phyloP scores from a whole-genome alignment of 2,888 invertebrate species.

The Syrista parreyssii region DNA sequence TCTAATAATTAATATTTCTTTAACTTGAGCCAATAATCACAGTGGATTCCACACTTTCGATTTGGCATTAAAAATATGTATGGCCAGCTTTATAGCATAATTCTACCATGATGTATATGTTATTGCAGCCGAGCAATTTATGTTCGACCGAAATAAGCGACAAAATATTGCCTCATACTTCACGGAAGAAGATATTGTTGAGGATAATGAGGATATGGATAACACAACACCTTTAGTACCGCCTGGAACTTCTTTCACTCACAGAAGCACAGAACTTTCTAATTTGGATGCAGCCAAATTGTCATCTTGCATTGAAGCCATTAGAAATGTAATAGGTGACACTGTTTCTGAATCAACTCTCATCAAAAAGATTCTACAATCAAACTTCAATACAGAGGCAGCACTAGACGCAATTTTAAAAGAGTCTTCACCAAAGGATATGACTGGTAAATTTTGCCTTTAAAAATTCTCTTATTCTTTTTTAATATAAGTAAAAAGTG shows the following conservation, averaged over 20 bases:
- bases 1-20: neutral
- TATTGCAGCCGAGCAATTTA: slow-evolving; percentile 76
- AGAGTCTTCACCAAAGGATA: slow-evolving; percentile 62
- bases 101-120: slow-evolving; percentile 7
- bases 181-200: slow-evolving; percentile 75
- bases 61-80: neutral
- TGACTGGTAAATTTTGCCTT: slow-evolving; percentile 33
- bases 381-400: slow-evolving; percentile 79
- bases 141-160: slow-evolving; percentile 83
- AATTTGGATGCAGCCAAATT: slow-evolving; percentile 80
- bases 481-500: slow-evolving; percentile 11
- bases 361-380: slow-evolving; percentile 76
- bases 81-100: neutral
- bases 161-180: slow-evolving; percentile 82
- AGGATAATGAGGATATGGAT: slow-evolving; percentile 75
- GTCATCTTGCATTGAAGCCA: slow-evolving; percentile 85
- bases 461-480: slow-evolving; percentile 23
- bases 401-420: slow-evolving; percentile 80
- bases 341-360: slow-evolving; percentile 79
- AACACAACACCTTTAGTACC: slow-evolving; percentile 40
- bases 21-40: neutral
- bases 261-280: slow-evolving; percentile 68
- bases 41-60: no score
- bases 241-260: slow-evolving; percentile 42
- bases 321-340: slow-evolving; percentile 84